These are phyloP conservation scores for Accipiter virgatus DNA, from an alignment of 2,113 vertebrate species.

Conservation along the genomic window DNA sequence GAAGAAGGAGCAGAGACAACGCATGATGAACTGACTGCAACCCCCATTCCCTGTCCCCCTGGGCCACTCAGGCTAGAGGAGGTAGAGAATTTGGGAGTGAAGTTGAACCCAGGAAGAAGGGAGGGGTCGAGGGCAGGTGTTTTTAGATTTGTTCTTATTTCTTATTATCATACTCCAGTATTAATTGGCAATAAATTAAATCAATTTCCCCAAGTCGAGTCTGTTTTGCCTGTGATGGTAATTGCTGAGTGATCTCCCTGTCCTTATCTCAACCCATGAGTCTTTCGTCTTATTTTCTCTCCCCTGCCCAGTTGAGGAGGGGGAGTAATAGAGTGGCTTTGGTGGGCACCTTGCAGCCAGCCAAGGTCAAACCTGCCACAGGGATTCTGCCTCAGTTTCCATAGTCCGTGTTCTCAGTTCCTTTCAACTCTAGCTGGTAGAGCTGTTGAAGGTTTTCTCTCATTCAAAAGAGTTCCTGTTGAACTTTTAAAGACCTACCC, in stretches of 20 bases:
- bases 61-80: background rate
- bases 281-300: background rate
- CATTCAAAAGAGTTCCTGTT: background rate
- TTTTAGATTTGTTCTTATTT: background rate
- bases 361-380: background rate
- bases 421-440: background rate
- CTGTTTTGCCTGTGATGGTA: background rate
- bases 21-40: background rate
- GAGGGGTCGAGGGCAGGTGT: background rate
- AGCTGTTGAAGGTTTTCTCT: background rate
- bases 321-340: background rate
- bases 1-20: background rate
- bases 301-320: background rate
- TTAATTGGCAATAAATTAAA: background rate
- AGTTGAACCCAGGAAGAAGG: background rate
- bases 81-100: background rate
- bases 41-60: accelerated
- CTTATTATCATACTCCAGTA: background rate
- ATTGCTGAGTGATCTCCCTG: background rate
- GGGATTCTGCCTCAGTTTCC: background rate
- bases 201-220: background rate
- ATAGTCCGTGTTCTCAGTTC: background rate
- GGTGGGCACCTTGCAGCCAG: background rate
- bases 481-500: background rate
- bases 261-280: background rate